Evolutionary conservation across 2,113 vertebrate species (phyloP).

Genomic region (Phycodurus eques): DNA sequence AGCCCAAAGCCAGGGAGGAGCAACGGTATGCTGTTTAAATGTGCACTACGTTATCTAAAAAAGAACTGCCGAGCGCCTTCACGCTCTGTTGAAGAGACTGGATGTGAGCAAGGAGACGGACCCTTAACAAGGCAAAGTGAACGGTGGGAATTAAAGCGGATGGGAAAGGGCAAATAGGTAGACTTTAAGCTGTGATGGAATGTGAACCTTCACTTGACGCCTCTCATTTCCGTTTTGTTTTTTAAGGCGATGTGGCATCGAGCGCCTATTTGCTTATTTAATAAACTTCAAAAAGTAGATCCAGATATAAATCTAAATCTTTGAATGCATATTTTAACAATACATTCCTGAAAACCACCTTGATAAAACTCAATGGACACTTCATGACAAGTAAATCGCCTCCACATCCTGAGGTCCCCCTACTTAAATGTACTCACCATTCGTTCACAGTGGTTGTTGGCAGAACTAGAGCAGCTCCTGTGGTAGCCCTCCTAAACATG

Average conservation of each 20-base stretch:
- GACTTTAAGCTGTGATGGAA: conserved; percentile 63
- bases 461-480: neutral
- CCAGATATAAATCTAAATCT: neutral
- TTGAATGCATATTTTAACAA: neutral
- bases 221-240: conserved; percentile 21
- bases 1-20: conserved; percentile 15
- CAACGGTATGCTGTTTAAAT: neutral
- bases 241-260: neutral
- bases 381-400: neutral
- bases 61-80: conserved; percentile 36
- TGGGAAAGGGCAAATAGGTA: conserved; percentile 63
- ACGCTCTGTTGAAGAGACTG: conserved; percentile 44
- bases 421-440: neutral
- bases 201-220: conserved; percentile 29
- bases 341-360: neutral
- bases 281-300: neutral
- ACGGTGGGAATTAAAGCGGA: conserved; percentile 55
- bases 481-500: too few species aligned
- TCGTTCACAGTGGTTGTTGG: neutral
- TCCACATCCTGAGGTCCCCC: neutral
- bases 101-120: conserved; percentile 44
- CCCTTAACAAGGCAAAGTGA: conserved; percentile 57
- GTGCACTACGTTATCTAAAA: conserved; percentile 12
- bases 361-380: neutral
- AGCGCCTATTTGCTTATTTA: neutral